These are phyloP conservation scores for Patagioenas fasciata DNA, from an alignment of 2,113 vertebrate genomes.

Conservation along the genomic window DNA sequence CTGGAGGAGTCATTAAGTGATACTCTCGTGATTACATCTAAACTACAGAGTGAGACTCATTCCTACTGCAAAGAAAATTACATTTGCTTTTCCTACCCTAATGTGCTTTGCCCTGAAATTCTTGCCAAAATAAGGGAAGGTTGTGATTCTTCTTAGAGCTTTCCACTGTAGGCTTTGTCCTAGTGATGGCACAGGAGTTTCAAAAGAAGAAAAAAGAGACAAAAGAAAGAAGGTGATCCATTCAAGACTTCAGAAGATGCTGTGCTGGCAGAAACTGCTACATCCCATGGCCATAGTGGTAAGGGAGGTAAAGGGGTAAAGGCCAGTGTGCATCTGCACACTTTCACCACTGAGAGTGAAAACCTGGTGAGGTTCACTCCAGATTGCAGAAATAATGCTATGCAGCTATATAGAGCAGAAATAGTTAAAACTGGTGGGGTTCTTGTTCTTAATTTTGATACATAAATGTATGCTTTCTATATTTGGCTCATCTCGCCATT, in stretches of 20 bases:
- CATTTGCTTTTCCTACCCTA: constrained; percentile 5
- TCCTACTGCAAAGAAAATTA: constrained; percentile 1
- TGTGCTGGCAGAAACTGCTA: not conserved
- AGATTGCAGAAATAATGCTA: not conserved
- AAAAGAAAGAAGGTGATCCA: not conserved
- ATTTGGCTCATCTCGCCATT: not conserved
- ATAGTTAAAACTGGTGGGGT: not conserved
- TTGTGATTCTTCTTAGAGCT: not conserved
- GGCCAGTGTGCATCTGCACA: fast-evolving
- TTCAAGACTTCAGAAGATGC: not conserved
- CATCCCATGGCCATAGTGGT: not conserved
- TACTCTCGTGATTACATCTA: not conserved
- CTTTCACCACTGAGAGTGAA: fast-evolving
- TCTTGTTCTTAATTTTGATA: not conserved
- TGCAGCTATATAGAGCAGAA: not conserved
- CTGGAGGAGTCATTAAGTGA: constrained; percentile 8
- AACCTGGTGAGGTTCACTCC: not conserved
- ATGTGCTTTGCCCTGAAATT: not conserved
- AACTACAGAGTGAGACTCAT: not conserved
- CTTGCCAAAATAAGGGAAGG: not conserved
- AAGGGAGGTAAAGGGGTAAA: not conserved
- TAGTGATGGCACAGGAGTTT: not conserved
- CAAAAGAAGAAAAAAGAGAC: not conserved
- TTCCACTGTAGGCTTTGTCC: not conserved
- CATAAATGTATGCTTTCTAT: not conserved